Percentiles rank a stretch among this genome's conserved stretches.
These are phyloP conservation scores for Drosophila jambulina DNA, from an alignment of 1,140 invertebrate species.

Conservation along the genomic window DNA sequence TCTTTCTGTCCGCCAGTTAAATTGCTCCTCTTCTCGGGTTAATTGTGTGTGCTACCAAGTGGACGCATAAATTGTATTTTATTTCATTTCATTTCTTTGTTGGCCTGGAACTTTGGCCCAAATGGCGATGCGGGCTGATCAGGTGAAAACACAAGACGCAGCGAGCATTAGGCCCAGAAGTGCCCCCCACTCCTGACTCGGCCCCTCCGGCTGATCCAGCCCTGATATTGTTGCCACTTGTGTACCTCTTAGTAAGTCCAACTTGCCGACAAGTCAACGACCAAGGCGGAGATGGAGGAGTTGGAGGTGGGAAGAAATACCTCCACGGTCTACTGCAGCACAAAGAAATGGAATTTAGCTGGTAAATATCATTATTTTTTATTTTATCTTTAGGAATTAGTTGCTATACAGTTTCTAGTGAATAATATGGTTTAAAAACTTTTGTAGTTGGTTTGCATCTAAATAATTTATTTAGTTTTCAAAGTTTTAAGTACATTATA, in stretches of 20 bases:
- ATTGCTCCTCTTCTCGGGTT: conserved; percentile 40
- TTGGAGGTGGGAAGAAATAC: not conserved
- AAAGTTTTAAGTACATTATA: no score
- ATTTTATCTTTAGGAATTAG: not conserved
- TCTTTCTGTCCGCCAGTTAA: conserved; percentile 35
- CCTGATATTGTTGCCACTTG: conserved; percentile 64
- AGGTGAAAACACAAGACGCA: conserved; percentile 70
- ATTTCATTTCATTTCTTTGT: conserved; percentile 52
- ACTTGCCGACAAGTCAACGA: conserved; percentile 23
- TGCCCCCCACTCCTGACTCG: conserved; percentile 3
- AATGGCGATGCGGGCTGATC: conserved; percentile 78
- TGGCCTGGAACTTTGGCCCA: conserved; percentile 64
- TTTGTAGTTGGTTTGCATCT: no score
- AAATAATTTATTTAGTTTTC: no score
- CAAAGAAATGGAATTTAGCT: not conserved
- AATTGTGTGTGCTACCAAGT: conserved; percentile 73
- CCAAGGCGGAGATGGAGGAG: not conserved
- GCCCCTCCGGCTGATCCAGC: conserved; percentile 22
- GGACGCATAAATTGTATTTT: conserved; percentile 78
- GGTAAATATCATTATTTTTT: not conserved
- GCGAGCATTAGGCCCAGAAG: conserved; percentile 30
- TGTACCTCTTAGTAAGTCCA: conserved; percentile 30
- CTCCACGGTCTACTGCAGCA: not conserved
- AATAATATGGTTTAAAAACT: not conserved
- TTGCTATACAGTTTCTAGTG: not conserved